phyloP scores from a whole-genome alignment of 2,113 vertebrate genomes.

The Brienomyrus longianalis region DNA sequence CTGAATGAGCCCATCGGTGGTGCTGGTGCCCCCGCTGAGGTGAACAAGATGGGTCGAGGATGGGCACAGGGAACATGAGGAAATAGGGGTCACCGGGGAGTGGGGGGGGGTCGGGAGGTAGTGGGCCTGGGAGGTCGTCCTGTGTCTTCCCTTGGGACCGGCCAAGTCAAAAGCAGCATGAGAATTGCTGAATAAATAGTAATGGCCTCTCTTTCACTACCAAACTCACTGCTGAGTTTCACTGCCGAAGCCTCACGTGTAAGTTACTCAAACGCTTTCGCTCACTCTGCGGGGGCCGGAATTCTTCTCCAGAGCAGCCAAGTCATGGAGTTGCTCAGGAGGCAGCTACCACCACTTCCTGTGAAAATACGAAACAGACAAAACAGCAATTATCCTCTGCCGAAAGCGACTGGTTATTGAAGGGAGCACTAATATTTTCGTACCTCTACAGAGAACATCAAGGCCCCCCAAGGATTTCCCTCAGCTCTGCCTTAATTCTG shows the following conservation, averaged over 20 bases:
- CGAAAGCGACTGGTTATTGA: slow-evolving; percentile 39
- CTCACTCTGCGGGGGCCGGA: background rate
- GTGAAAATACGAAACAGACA: slow-evolving; percentile 58
- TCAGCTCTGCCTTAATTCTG: background rate
- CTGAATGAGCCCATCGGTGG: background rate
- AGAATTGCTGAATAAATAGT: background rate
- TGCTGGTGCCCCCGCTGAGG: background rate
- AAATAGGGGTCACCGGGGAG: background rate
- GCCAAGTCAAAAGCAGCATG: background rate
- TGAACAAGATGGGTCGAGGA: background rate
- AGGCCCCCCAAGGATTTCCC: background rate
- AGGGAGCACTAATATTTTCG: background rate
- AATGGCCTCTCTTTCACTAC: background rate
- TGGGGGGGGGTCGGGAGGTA: background rate
- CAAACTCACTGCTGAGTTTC: background rate
- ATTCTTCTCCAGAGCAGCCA: background rate
- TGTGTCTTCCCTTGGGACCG: background rate
- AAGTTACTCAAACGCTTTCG: background rate
- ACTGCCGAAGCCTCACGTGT: background rate
- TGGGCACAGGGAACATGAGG: background rate
- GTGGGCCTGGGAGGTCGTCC: background rate
- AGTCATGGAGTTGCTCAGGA: slow-evolving; percentile 22
- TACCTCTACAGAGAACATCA: background rate
- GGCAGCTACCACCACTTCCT: slow-evolving; percentile 49
- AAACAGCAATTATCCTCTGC: slow-evolving; percentile 70